Evolutionary conservation across 2,797 vertebrate genomes (phyloP).

Genomic region (Pangasius macronema): DNA sequence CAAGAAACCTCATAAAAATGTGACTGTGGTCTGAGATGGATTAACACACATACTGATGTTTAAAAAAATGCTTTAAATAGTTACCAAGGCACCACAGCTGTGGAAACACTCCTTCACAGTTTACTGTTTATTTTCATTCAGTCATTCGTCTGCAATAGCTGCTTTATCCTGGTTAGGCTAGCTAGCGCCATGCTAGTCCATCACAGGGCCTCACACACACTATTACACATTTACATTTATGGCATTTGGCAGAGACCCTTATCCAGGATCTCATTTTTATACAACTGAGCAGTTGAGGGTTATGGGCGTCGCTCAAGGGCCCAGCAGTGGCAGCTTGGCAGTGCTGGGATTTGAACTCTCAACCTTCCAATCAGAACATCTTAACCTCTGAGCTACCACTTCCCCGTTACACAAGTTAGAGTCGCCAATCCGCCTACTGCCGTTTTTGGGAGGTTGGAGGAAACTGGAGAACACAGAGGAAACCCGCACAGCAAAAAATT

Average conservation of each 20-base stretch:
- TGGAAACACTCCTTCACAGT: not conserved
- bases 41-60: not conserved
- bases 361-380: too few relatives aligned
- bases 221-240: not conserved
- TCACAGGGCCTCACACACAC: not conserved
- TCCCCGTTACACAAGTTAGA: not conserved
- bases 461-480: not conserved
- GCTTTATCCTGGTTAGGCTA: not conserved
- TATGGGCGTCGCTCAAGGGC: too few relatives aligned
- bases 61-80: not conserved
- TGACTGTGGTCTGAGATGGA: not conserved
- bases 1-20: not conserved
- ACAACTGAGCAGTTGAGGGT: too few relatives aligned
- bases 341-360: too few relatives aligned
- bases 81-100: not conserved
- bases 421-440: not conserved
- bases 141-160: not conserved
- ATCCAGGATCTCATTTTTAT: too few relatives aligned
- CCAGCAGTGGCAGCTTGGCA: too few relatives aligned
- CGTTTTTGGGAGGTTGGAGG: not conserved
- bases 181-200: not conserved
- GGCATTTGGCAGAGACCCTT: too few relatives aligned
- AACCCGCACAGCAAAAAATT: not conserved
- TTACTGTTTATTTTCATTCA: not conserved
- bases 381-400: too few relatives aligned